Conservation (phyloP, 2,113 vertebrate species). For the Tupaia chinensis region DNA sequence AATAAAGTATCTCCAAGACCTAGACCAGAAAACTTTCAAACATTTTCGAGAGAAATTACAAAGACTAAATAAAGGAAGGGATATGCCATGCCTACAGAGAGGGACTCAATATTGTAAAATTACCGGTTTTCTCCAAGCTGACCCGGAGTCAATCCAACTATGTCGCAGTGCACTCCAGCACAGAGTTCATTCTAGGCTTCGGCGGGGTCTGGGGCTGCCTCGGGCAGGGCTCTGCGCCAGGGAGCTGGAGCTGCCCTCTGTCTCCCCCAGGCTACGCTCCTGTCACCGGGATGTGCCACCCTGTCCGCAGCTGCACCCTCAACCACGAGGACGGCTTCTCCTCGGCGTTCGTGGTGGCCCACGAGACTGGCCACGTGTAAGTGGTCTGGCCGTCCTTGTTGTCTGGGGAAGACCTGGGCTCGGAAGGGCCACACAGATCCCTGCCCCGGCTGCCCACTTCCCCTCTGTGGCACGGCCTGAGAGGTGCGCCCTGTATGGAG, state of each 20-base stretch:
- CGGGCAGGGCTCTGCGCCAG: not conserved
- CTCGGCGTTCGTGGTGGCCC: conserved; percentile 98
- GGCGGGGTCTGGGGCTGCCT: not conserved
- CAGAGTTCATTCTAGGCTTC: not conserved
- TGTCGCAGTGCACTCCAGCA: not conserved
- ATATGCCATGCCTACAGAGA: not conserved
- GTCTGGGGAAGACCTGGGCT: not conserved
- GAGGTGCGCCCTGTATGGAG: not conserved
- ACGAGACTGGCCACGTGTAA: conserved; percentile 99
- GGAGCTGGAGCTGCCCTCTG: not conserved
- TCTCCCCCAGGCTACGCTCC: conserved; percentile 94
- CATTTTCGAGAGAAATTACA: not conserved
- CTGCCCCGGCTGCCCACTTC: not conserved
- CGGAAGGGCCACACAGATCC: not conserved
- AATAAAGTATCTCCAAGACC: conserved; percentile 4
- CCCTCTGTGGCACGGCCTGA: not conserved
- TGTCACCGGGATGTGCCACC: conserved; percentile 98
- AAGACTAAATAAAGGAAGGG: not conserved
- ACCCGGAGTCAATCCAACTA: not conserved
- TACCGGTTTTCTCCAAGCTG: not conserved
- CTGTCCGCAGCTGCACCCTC: conserved; percentile 97
- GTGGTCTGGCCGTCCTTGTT: conserved; percentile 78
- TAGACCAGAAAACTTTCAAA: not conserved
- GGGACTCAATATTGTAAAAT: not conserved
- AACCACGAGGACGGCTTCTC: conserved; percentile 99